Evolutionary conservation across 2,797 vertebrate genomes (phyloP), one percentile per base, ranked within the genome.

Genomic region (Hozukius guyotensis): DNA sequence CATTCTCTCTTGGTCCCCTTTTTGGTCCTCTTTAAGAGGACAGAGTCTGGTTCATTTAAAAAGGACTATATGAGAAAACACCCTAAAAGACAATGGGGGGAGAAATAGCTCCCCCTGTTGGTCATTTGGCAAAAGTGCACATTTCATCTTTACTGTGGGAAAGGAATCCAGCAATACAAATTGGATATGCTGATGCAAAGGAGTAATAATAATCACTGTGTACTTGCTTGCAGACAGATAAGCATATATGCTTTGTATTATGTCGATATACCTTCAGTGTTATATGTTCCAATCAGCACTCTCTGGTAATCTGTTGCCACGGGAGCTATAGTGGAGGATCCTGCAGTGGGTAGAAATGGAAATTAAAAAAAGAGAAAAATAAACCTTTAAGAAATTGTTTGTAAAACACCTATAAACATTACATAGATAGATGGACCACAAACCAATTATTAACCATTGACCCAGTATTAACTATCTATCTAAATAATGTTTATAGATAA

Each of bases 201-300:
- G 34, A 46, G 5, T 18, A 59, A 42, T 31, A 18, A 13, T 49
- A 52, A 36, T 68, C 20, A 55, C 9, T 20, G 10, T 46, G 32
- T 63, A 18, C 16, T 63, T 24, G 10, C 22, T 65, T 38, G 11
- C 13, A 25, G 31, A 68, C 34, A 64, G 12, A 27, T 55, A 11
- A 29, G 4, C 59, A 46, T 12, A 46, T 12, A 13, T 22, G 27
- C 10, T 32, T 32, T 36, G 18, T 42, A 20, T 6, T n/a, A 14
- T 52, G 20, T 38, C 13, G 49, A 24, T 9, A 13, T 92, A 96
- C 96, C 95, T 91, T 89, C 61, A 62, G 89, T 93, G 75, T 77
- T 87, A 6, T 61, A 34, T 6, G 89, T 93, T 55, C 2, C 25
- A 32, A 57, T 25, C n/a, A 77, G 14, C 0, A 1, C 10, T 61